phyloP scores from a whole-genome alignment of 2,888 invertebrate species.

The Graphium colonna region DNA sequence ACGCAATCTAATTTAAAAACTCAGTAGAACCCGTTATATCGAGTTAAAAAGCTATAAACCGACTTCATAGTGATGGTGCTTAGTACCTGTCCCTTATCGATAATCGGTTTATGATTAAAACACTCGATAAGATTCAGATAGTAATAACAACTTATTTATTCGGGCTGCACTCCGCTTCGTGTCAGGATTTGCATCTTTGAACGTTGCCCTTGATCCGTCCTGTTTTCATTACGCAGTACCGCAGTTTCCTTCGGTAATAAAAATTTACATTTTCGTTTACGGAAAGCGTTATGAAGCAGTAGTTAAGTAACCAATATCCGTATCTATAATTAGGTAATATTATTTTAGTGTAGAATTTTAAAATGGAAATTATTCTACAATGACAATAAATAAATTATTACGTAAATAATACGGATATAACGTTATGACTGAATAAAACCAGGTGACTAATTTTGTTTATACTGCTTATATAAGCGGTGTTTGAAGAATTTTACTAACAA shows the following conservation, averaged over 20 bases:
- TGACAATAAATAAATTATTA: not conserved
- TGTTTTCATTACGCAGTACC: conserved; percentile 16
- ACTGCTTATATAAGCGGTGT: too few relatives aligned
- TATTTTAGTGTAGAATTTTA: not conserved
- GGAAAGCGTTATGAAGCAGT: not conserved
- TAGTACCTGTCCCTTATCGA: conserved; percentile 24
- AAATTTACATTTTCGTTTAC: not conserved
- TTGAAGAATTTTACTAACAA: too few relatives aligned
- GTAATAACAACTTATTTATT: conserved; percentile 23
- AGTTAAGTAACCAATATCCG: not conserved
- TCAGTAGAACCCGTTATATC: conserved; percentile 27
- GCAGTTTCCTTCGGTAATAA: conserved; percentile 9
- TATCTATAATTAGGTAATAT: not conserved
- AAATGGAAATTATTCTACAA: not conserved
- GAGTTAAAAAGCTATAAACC: conserved; percentile 26
- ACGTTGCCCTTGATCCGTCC: conserved; percentile 17
- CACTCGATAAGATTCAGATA: conserved; percentile 16
- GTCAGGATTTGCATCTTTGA: conserved; percentile 15
- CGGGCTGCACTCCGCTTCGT: conserved; percentile 7
- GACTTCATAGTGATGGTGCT: conserved; percentile 14
- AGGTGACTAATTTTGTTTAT: too few relatives aligned
- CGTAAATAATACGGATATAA: too few relatives aligned
- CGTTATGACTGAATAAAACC: too few relatives aligned
- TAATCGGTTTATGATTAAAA: conserved; percentile 27
- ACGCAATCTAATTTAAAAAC: conserved; percentile 25